phyloP scores from a whole-genome alignment of 2,888 invertebrate species.

The Cataglyphis cursor region DNA sequence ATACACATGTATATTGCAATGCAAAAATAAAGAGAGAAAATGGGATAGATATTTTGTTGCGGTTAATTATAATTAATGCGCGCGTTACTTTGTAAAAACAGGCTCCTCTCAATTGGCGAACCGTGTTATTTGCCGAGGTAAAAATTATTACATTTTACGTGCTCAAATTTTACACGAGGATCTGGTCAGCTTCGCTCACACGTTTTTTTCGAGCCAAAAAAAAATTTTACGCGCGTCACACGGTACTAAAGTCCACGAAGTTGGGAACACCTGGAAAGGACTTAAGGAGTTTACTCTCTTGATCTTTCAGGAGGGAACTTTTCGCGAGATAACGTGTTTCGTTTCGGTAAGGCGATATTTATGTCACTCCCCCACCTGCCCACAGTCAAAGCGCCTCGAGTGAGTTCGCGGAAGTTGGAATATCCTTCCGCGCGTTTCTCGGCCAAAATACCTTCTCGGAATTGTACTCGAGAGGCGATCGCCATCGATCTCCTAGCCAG shows the following conservation, averaged over 20 bases:
- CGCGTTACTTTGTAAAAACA: background rate
- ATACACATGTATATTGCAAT: background rate
- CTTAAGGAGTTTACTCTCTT: conserved; percentile 65
- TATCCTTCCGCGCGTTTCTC: conserved; percentile 47
- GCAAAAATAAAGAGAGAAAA: background rate
- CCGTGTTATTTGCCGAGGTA: background rate
- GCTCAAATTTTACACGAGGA: conserved; percentile 13
- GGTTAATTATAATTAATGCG: background rate
- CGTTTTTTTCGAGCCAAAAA: background rate
- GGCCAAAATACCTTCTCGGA: conserved; percentile 49
- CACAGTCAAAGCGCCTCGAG: conserved; percentile 48
- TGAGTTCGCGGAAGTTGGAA: conserved; percentile 55
- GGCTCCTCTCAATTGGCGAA: background rate
- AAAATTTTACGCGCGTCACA: conserved; percentile 36
- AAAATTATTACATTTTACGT: conserved; percentile 7
- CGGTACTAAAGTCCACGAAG: conserved; percentile 61
- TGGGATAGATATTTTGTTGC: background rate
- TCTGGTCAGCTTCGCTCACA: background rate
- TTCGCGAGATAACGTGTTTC: conserved; percentile 62
- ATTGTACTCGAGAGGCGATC: conserved; percentile 59
- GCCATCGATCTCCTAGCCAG: conserved; percentile 56
- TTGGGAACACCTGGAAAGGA: conserved; percentile 63
- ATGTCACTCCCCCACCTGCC: conserved; percentile 51
- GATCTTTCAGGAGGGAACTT: conserved; percentile 62
- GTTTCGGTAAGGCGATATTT: conserved; percentile 69